phyloP scores from a whole-genome alignment of 2,888 invertebrate genomes.

The Nudaria mundana region DNA sequence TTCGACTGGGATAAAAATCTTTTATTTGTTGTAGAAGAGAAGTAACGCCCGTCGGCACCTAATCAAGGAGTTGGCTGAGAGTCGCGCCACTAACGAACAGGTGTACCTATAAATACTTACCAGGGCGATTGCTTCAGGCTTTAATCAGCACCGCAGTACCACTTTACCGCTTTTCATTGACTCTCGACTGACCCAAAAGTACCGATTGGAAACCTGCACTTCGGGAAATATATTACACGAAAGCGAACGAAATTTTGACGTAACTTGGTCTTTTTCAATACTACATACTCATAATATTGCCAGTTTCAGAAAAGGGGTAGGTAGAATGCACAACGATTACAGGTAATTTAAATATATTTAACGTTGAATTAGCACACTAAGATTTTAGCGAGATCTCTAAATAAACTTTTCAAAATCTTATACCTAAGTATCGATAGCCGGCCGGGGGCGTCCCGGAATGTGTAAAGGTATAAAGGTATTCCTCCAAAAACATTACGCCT shows the following conservation, averaged over 20 bases:
- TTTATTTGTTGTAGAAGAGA: constrained; percentile 73
- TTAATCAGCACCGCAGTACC: constrained; percentile 78
- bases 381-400: too few species aligned
- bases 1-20: constrained; percentile 62
- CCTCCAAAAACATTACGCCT: too few species aligned
- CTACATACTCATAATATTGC: too few species aligned
- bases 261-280: constrained; percentile 48
- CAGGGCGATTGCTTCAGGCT: constrained; percentile 79
- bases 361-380: too few species aligned
- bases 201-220: constrained; percentile 75
- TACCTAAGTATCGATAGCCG: too few species aligned
- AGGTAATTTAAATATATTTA: too few species aligned
- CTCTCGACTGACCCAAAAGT: constrained; percentile 70
- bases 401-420: too few species aligned
- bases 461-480: too few species aligned
- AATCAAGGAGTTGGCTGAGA: constrained; percentile 79
- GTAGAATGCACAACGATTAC: too few species aligned
- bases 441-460: too few species aligned
- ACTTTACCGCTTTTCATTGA: constrained; percentile 79
- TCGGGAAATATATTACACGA: constrained; percentile 60
- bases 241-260: constrained; percentile 64
- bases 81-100: constrained; percentile 78
- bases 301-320: too few species aligned
- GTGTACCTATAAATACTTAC: constrained; percentile 81
- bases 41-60: constrained; percentile 76